phyloP scores from a whole-genome alignment of 2,113 vertebrate species.

The Tenebrosternarchus preto region DNA sequence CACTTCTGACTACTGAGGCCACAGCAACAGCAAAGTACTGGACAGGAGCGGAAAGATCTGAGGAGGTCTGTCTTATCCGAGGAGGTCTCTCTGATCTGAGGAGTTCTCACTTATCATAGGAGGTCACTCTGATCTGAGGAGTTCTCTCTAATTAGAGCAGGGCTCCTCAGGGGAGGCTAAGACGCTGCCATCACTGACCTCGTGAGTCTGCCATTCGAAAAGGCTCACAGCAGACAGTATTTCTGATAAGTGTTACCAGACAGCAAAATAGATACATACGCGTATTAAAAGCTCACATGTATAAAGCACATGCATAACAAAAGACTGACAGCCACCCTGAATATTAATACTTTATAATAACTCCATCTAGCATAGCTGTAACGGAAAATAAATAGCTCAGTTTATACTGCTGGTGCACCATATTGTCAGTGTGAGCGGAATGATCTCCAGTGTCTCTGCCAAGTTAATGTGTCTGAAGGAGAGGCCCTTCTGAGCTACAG shows the following conservation, averaged over 20 bases:
- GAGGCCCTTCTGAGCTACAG: not conserved
- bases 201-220: not conserved
- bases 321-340: not conserved
- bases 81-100: not conserved
- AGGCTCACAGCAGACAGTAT: not conserved
- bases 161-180: too few relatives aligned
- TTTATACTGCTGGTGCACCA: constrained; percentile 18
- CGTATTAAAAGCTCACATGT: constrained; percentile 20
- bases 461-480: constrained; percentile 29
- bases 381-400: constrained; percentile 29
- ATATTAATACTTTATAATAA: constrained; percentile 45
- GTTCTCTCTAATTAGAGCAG: not conserved
- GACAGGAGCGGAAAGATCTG: not conserved
- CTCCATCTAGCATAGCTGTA: constrained; percentile 38
- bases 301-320: constrained; percentile 18
- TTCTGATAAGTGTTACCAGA: constrained; percentile 14
- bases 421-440: constrained; percentile 32
- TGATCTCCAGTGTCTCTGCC: constrained; percentile 29
- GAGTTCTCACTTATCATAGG: not conserved
- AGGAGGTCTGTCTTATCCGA: not conserved
- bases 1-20: constrained; percentile 23
- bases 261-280: constrained; percentile 7
- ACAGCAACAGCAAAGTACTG: too few relatives aligned
- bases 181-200: not conserved
- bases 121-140: not conserved